A percentile compares a stretch with the other conserved stretches of the same genome.
phyloP scores from a whole-genome alignment of 2,888 invertebrate genomes.

The Microplitis manilae region DNA sequence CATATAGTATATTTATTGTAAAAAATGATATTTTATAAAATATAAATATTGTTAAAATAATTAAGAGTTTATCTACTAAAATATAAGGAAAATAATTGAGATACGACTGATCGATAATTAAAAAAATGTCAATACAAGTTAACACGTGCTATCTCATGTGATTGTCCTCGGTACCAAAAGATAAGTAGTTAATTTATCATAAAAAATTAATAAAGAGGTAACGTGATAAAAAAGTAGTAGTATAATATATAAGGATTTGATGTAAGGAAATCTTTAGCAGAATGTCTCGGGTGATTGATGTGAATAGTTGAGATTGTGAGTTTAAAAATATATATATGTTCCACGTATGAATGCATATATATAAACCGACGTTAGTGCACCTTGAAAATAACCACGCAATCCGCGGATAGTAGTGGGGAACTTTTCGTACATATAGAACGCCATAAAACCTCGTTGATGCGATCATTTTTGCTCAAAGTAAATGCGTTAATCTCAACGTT shows the following conservation, averaged over 20 bases:
- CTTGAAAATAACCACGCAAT: constrained; percentile 31
- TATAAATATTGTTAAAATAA: too few relatives aligned
- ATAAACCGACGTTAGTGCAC: neutral
- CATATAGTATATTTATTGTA: too few relatives aligned
- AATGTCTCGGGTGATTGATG: neutral
- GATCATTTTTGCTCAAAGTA: constrained; percentile 54
- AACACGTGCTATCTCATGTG: neutral
- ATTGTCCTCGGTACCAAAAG: constrained; percentile 1
- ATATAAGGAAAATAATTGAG: neutral
- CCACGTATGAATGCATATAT: neutral
- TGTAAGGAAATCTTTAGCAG: neutral
- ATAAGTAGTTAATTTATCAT: neutral
- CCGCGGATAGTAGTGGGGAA: constrained; percentile 51
- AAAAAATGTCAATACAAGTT: neutral
- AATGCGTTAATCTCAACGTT: constrained; percentile 47
- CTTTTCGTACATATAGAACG: constrained; percentile 54
- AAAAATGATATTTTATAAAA: too few relatives aligned
- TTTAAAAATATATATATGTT: neutral
- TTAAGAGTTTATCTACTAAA: too few relatives aligned
- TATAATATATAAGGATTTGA: neutral
- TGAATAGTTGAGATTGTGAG: neutral
- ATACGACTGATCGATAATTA: neutral
- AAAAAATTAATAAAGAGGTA: neutral
- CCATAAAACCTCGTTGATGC: constrained; percentile 55
- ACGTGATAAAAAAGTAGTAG: neutral